phyloP scores from a whole-genome alignment of 2,888 invertebrate genomes.

The Biston stratarius region DNA sequence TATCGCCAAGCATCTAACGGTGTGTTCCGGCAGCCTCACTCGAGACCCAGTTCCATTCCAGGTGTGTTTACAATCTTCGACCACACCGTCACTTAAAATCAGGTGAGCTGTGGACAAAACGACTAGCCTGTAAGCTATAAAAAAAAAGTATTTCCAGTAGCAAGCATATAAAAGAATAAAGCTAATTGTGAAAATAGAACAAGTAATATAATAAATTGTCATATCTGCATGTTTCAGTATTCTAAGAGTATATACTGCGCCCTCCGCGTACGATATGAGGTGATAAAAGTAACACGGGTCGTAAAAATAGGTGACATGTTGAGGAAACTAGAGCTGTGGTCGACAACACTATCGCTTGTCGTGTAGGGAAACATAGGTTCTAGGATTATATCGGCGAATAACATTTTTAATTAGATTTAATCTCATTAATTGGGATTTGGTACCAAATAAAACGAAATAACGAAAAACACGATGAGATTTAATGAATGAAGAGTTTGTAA shows the following conservation, averaged over 20 bases:
- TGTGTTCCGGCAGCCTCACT: too few relatives aligned
- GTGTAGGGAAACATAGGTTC: slow-evolving; percentile 10
- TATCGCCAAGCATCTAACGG: too few relatives aligned
- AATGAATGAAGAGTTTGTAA: not conserved
- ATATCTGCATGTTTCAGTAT: slow-evolving; percentile 14
- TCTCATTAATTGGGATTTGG: not conserved
- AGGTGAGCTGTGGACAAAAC: too few relatives aligned
- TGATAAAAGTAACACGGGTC: slow-evolving; percentile 36
- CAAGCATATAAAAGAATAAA: too few relatives aligned
- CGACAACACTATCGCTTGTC: slow-evolving; percentile 35
- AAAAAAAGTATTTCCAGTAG: too few relatives aligned
- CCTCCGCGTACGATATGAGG: slow-evolving; percentile 25
- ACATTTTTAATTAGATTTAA: not conserved
- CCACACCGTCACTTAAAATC: too few relatives aligned
- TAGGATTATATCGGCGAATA: not conserved
- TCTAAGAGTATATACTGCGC: slow-evolving; percentile 13
- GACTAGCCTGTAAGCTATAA: too few relatives aligned
- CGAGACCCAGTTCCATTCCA: too few relatives aligned
- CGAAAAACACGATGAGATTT: not conserved
- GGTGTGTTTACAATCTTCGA: too few relatives aligned
- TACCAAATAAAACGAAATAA: not conserved
- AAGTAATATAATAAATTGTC: slow-evolving; percentile 5
- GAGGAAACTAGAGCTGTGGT: slow-evolving; percentile 31
- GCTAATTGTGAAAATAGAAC: not conserved
- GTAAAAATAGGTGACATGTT: slow-evolving; percentile 31